These are phyloP conservation scores for Sinotaia quadrata DNA, from an alignment of 2,888 invertebrate species.

Conservation along the genomic window DNA sequence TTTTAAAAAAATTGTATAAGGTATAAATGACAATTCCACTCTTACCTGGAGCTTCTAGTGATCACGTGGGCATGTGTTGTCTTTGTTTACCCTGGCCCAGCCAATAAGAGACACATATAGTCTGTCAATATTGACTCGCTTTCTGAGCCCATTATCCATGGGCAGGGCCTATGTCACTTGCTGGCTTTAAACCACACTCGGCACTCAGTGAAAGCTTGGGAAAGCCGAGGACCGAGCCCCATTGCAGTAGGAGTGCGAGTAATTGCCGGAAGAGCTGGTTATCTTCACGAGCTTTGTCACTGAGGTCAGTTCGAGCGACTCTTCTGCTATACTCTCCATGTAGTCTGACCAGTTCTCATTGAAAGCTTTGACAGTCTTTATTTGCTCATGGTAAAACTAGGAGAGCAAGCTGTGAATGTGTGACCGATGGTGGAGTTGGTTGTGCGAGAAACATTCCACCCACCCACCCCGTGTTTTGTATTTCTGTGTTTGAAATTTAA, in stretches of 20 bases:
- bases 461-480: too few relatives aligned
- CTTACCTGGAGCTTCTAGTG: neutral
- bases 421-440: too few relatives aligned
- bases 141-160: slow-evolving; percentile 9
- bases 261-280: slow-evolving; percentile 29
- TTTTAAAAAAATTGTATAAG: too few relatives aligned
- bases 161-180: slow-evolving; percentile 9
- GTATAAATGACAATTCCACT: neutral
- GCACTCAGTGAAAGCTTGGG: neutral
- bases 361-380: too few relatives aligned
- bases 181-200: neutral
- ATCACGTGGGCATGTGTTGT: neutral
- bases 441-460: too few relatives aligned
- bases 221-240: neutral
- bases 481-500: too few relatives aligned
- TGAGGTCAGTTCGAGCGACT: slow-evolving; percentile 23
- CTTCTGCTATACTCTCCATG: too few relatives aligned
- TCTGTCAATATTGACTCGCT: slow-evolving; percentile 27
- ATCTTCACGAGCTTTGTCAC: slow-evolving; percentile 21
- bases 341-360: neutral
- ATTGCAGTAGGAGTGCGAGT: neutral
- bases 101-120: slow-evolving; percentile 11
- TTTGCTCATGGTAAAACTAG: too few relatives aligned
- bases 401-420: too few relatives aligned
- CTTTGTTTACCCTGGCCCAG: slow-evolving; percentile 4